phyloP scores from a whole-genome alignment of 92 coral and sea anemone genomes.

The Anthopleura xanthogrammica region DNA sequence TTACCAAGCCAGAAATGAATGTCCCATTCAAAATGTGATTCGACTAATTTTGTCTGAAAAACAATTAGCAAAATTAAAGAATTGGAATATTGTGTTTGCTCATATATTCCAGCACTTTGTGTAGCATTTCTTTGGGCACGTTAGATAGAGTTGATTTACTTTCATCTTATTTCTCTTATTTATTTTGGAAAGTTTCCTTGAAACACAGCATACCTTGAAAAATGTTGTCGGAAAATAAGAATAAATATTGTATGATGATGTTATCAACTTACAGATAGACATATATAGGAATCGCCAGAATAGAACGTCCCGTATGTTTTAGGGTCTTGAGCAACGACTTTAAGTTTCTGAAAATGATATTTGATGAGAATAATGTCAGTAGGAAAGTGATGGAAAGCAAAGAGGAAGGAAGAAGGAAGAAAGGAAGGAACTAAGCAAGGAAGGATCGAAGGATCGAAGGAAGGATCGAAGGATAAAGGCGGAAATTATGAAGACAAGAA shows the following conservation, averaged over 20 bases:
- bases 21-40: constrained; percentile 87
- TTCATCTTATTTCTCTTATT: too few relatives aligned
- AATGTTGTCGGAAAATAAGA: too few relatives aligned
- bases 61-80: constrained; percentile 3
- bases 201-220: too few relatives aligned
- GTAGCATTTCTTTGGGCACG: too few relatives aligned
- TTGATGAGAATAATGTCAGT: not conserved
- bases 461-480: not conserved
- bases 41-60: constrained; percentile 74
- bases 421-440: too few relatives aligned
- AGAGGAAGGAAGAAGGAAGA: not conserved
- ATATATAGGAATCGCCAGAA: constrained; percentile 94
- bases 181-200: too few relatives aligned
- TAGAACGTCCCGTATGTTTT: constrained; percentile 82
- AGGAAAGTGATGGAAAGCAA: not conserved
- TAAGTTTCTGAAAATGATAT: constrained; percentile 66
- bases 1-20: constrained; percentile 99
- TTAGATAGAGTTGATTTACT: too few relatives aligned
- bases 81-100: too few relatives aligned
- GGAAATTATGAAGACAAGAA: too few relatives aligned
- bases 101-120: too few relatives aligned
- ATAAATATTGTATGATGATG: too few relatives aligned
- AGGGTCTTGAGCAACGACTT: constrained; percentile 87
- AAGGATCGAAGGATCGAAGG: not conserved
- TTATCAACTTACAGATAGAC: constrained; percentile 69